Percentiles rank a stretch among this genome's conserved stretches.
Conservation (phyloP, 92 coral and sea anemone genomes). For the Porites evermanni region DNA sequence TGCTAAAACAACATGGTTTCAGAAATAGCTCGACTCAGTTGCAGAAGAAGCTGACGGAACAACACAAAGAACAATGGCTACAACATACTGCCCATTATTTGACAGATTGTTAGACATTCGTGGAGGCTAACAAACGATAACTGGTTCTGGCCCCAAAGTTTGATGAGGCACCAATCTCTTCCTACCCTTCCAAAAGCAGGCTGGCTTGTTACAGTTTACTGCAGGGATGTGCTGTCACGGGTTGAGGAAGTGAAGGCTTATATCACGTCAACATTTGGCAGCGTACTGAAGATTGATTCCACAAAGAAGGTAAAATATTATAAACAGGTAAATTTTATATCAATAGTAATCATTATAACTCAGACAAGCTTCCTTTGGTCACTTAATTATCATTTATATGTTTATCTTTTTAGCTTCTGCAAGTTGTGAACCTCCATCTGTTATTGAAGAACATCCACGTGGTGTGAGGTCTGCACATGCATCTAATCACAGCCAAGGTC, state of each 20-base stretch:
- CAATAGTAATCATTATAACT: too few relatives aligned
- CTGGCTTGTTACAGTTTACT: conserved; percentile 55
- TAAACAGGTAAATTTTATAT: too few relatives aligned
- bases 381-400: too few relatives aligned
- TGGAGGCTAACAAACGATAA: background rate
- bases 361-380: too few relatives aligned
- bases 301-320: too few relatives aligned
- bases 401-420: too few relatives aligned
- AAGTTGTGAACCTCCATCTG: too few relatives aligned
- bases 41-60: conserved; percentile 41
- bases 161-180: conserved; percentile 36
- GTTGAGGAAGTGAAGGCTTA: conserved; percentile 62
- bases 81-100: conserved; percentile 40
- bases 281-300: conserved; percentile 43
- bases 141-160: conserved; percentile 1
- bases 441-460: too few relatives aligned
- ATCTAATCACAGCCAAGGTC: too few relatives aligned
- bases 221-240: conserved; percentile 55
- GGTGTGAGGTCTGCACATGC: too few relatives aligned
- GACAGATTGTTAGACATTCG: conserved; percentile 57
- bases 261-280: conserved; percentile 46
- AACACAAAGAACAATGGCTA: conserved; percentile 59
- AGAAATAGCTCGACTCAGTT: conserved; percentile 55
- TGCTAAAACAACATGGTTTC: conserved; percentile 33
- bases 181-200: conserved; percentile 50